Base-by-base conservation (phyloP, 2,888 invertebrate species). In the Campoplex capitator region DNA sequence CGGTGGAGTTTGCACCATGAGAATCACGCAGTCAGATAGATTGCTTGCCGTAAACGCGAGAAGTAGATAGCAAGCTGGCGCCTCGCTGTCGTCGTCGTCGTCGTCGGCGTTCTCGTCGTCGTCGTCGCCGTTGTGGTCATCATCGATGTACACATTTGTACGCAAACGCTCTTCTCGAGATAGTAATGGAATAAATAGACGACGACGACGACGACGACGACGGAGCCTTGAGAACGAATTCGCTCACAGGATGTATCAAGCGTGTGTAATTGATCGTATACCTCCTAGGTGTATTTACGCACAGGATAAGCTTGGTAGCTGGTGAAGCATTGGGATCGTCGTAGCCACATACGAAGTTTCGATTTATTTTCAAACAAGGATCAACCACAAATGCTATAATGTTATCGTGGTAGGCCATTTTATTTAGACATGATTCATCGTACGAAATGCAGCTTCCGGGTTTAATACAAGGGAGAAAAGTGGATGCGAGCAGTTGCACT, bases 41-140 rank as follows among this genome's bases (percentile, higher is more conserved):
- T 74, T 13, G 78, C 48, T 48, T n/a, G 67, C 77, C 56, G 58
- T 78, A 77, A 81, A 74, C 58, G 65, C 70, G 73, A 58, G 67
- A 35, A 67, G 70, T 81, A 67, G 67, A 68, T 58, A 42, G 74
- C 45, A 68, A 75, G 76, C 75, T 70, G 75, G 75, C 75, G 62
- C 71, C 80, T 23, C 56, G n/a, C 58, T 54, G 76, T 67, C 71
- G 77, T 73, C 45, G 71, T 38, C 9, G 23, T 58, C 23, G n/a
- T n/a, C 48, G 48, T 48, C 3, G n/a, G n/a, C n/a, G n/a, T n/a
- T n/a, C n/a, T n/a, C n/a, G 48, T 13, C 48, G 48, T 11, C 48
- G n/a, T 6, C 18, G 51, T 51, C 18, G 51, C 18, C 51, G 18
- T 51, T 7, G 18, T 51, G 51, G 32, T 62, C 32, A 32, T 62